Conservation (phyloP, 2,797 vertebrate species). For the Coregonus suidteri region DNA sequence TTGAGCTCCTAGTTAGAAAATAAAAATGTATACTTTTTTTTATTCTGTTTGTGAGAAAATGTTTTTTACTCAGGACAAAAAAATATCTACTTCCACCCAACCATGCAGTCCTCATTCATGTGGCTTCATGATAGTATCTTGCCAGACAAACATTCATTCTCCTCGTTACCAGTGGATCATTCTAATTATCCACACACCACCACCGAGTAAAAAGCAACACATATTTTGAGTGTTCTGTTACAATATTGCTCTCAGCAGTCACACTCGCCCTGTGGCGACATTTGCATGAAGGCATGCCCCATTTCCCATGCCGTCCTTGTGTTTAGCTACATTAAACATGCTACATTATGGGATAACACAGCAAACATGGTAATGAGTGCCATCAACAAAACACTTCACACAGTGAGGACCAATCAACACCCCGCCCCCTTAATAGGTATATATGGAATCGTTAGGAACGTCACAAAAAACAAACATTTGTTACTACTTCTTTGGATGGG, state of each 20-base stretch:
- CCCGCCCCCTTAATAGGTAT: neutral
- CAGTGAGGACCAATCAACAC: conserved; percentile 5
- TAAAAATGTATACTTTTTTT: too few species aligned
- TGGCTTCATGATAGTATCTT: neutral
- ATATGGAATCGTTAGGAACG: neutral
- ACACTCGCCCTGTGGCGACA: conserved; percentile 32
- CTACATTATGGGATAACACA: conserved; percentile 28
- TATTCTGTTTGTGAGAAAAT: too few species aligned
- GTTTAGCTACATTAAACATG: conserved; percentile 36
- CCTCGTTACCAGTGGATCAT: neutral
- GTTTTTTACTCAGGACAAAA: too few species aligned
- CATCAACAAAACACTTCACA: conserved; percentile 8
- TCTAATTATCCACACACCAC: neutral
- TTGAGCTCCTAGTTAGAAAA: neutral
- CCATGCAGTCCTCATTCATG: neutral
- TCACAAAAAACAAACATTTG: neutral
- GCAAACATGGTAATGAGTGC: conserved; percentile 11
- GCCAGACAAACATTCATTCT: neutral
- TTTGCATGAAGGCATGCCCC: conserved; percentile 30
- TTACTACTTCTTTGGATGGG: neutral
- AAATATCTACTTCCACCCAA: neutral
- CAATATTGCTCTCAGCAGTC: conserved; percentile 27
- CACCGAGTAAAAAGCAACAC: neutral
- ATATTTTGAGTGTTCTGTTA: conserved; percentile 13
- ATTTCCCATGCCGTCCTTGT: conserved; percentile 32